Conservation (phyloP, 2,888 invertebrate species). For the Calliopum simillimum region DNA sequence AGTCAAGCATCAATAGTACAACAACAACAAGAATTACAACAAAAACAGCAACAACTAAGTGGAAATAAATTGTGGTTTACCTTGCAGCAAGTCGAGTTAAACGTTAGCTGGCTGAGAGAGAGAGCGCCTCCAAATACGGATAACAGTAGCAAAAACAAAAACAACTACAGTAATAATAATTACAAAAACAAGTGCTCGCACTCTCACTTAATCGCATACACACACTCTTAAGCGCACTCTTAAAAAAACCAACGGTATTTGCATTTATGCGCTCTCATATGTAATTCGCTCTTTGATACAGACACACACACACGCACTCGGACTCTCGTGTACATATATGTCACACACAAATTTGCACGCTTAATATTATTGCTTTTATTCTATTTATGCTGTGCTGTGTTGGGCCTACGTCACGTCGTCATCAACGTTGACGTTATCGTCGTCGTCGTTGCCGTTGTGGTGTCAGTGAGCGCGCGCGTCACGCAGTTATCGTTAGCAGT, state of each 20-base stretch:
- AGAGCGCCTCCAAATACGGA: slow-evolving; percentile 8
- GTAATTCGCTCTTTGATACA: too few species aligned
- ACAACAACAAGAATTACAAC: slow-evolving; percentile 39
- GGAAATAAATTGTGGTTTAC: slow-evolving; percentile 50
- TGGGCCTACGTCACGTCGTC: not conserved
- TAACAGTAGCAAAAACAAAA: slow-evolving; percentile 23
- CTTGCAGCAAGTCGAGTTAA: slow-evolving; percentile 40
- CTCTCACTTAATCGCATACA: not conserved
- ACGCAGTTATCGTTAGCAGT: not conserved
- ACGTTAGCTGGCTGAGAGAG: slow-evolving; percentile 24
- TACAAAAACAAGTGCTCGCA: slow-evolving; percentile 23
- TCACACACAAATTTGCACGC: too few species aligned
- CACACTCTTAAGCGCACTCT: not conserved
- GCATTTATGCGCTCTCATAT: not conserved
- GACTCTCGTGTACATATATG: too few species aligned
- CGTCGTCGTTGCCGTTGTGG: not conserved
- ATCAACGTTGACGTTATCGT: not conserved
- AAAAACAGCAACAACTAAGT: slow-evolving; percentile 39
- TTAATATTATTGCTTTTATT: too few species aligned
- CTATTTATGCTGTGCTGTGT: too few species aligned
- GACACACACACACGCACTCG: too few species aligned
- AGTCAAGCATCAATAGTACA: slow-evolving; percentile 42
- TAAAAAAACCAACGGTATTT: slow-evolving; percentile 36
- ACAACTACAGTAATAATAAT: not conserved
- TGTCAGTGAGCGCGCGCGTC: not conserved